Conservation (phyloP, 1,140 invertebrate species). For the Myzus persicae region DNA sequence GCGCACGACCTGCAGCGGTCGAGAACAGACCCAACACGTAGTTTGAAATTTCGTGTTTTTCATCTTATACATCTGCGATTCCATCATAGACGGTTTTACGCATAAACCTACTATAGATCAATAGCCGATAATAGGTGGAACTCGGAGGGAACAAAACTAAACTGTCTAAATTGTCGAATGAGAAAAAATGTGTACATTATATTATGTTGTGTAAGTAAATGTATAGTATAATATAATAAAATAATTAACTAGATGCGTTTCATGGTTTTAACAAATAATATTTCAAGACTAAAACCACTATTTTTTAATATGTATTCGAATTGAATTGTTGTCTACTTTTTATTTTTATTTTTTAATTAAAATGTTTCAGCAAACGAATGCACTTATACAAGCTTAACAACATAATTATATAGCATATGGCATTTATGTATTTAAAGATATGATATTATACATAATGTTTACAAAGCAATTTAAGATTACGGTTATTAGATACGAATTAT, state of each 20-base stretch:
- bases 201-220: no score
- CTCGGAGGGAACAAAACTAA: not conserved
- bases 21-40: slow-evolving; percentile 4
- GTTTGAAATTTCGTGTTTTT: not conserved
- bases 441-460: no score
- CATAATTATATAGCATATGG: no score
- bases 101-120: not conserved
- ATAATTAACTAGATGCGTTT: not conserved
- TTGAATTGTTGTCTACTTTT: not conserved
- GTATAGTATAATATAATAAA: no score
- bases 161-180: not conserved
- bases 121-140: not conserved
- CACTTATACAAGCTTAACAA: no score
- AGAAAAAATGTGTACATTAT: no score
- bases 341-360: no score
- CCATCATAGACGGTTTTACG: not conserved
- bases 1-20: no score
- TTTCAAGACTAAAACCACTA: not conserved
- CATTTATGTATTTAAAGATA: no score
- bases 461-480: no score
- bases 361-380: no score
- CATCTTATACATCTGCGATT: not conserved
- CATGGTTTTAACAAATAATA: not conserved
- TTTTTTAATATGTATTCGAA: not conserved
- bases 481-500: no score